phyloP scores from a whole-genome alignment of 1,140 invertebrate genomes.

The Drosophila pandora region DNA sequence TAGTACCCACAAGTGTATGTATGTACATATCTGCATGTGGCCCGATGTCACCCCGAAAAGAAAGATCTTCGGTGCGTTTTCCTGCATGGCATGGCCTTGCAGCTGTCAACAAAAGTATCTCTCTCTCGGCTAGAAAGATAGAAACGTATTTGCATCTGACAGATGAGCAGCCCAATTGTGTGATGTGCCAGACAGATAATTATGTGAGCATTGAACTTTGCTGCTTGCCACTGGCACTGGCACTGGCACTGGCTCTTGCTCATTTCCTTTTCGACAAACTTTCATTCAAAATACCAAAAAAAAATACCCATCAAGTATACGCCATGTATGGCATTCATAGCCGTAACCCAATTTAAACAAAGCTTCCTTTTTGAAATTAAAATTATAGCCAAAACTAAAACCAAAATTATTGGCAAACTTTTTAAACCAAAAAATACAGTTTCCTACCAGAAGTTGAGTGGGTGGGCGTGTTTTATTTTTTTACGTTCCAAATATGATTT shows the following conservation, averaged over 20 bases:
- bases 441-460: conserved; percentile 14
- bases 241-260: conserved; percentile 5
- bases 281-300: neutral
- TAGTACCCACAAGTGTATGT: conserved; percentile 7
- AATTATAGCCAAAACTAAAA: neutral
- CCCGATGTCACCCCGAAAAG: neutral
- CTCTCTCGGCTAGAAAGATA: neutral
- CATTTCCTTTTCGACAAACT: conserved; percentile 8
- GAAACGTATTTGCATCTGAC: conserved; percentile 20
- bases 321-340: neutral
- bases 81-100: conserved; percentile 38
- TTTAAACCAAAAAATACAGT: neutral
- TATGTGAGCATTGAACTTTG: conserved; percentile 61
- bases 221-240: conserved; percentile 4
- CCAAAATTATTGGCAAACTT: neutral
- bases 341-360: neutral
- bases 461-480: conserved; percentile 51
- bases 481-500: conserved; percentile 63
- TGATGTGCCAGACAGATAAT: conserved; percentile 43
- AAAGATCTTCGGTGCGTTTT: conserved; percentile 2
- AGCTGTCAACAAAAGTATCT: conserved; percentile 42
- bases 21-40: neutral
- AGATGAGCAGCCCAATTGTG: conserved; percentile 6
- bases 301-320: neutral
- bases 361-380: too few species aligned